phyloP scores from a whole-genome alignment of 2,797 vertebrate genomes.

The Anguilla megastoma region DNA sequence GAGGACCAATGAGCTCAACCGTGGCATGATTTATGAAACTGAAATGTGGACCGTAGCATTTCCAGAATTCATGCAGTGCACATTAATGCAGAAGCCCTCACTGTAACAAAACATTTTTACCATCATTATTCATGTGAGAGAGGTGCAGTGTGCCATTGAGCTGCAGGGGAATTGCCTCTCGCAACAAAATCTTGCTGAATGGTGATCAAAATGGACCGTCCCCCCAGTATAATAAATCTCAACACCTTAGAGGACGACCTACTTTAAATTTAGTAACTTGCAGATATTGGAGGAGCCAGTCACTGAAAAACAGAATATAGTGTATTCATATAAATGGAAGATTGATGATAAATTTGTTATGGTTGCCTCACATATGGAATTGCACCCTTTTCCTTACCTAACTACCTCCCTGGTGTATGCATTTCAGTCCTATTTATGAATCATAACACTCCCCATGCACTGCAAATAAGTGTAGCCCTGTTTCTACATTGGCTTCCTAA shows the following conservation, averaged over 20 bases:
- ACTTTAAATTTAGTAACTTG: slow-evolving; percentile 52
- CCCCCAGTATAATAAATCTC: slow-evolving; percentile 49
- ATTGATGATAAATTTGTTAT: slow-evolving; percentile 52
- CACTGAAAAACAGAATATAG: slow-evolving; percentile 38
- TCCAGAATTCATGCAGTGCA: slow-evolving; percentile 8
- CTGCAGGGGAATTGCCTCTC: slow-evolving; percentile 31
- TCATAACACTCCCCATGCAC: background rate
- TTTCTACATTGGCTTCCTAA: slow-evolving; percentile 30
- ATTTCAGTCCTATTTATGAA: slow-evolving; percentile 58
- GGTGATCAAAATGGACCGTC: slow-evolving; percentile 42
- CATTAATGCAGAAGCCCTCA: slow-evolving; percentile 34
- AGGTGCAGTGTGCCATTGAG: slow-evolving; percentile 42
- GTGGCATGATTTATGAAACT: slow-evolving; percentile 8
- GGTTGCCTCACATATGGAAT: slow-evolving; percentile 43
- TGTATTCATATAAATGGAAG: slow-evolving; percentile 37
- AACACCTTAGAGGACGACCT: slow-evolving; percentile 39
- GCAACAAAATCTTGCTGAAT: slow-evolving; percentile 42
- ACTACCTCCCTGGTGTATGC: slow-evolving; percentile 44
- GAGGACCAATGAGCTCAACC: slow-evolving; percentile 6
- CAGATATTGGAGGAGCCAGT: slow-evolving; percentile 4
- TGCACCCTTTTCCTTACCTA: slow-evolving; percentile 41
- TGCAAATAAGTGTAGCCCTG: background rate
- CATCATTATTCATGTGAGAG: slow-evolving; percentile 49
- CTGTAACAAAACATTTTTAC: slow-evolving; percentile 42
- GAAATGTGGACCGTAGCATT: background rate